phyloP scores from a whole-genome alignment of 2,888 invertebrate species.

The Athripsodes cinereus region DNA sequence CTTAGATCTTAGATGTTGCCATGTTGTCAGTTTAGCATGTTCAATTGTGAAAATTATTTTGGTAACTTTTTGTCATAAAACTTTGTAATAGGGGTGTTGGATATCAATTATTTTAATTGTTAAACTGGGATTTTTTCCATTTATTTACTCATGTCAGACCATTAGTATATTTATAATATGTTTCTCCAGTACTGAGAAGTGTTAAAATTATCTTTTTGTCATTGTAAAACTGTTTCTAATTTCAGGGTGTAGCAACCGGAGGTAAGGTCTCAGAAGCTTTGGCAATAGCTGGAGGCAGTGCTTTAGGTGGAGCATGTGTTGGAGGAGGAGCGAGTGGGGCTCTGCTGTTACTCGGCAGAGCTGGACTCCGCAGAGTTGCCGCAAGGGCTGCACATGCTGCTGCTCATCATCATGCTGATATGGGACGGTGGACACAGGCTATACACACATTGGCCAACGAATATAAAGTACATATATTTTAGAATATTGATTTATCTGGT shows the following conservation, averaged over 20 bases:
- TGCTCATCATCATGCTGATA: slow-evolving; percentile 49
- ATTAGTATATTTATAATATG: too few relatives aligned
- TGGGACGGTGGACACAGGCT: slow-evolving; percentile 52
- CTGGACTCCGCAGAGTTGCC: slow-evolving; percentile 60
- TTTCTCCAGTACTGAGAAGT: too few relatives aligned
- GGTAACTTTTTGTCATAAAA: too few relatives aligned
- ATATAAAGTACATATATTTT: slow-evolving; percentile 17
- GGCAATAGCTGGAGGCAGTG: slow-evolving; percentile 52
- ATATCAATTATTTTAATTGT: too few relatives aligned
- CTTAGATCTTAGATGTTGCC: too few relatives aligned
- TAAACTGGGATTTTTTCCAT: too few relatives aligned
- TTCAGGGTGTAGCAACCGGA: slow-evolving; percentile 89
- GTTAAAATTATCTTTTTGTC: too few relatives aligned
- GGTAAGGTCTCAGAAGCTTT: slow-evolving; percentile 76
- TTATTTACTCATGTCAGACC: too few relatives aligned
- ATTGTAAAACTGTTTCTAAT: slow-evolving; percentile 33
- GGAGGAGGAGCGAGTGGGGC: slow-evolving; percentile 52
- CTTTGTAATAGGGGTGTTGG: too few relatives aligned
- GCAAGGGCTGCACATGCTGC: slow-evolving; percentile 46
- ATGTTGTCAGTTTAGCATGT: too few relatives aligned
- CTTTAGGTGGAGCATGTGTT: slow-evolving; percentile 44
- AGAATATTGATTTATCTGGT: too few relatives aligned
- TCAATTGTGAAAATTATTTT: too few relatives aligned
- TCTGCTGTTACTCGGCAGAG: slow-evolving; percentile 52
- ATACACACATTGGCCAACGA: slow-evolving; percentile 29